Conservation (phyloP, 2,113 vertebrate species). For the Prunella fulvescens region DNA sequence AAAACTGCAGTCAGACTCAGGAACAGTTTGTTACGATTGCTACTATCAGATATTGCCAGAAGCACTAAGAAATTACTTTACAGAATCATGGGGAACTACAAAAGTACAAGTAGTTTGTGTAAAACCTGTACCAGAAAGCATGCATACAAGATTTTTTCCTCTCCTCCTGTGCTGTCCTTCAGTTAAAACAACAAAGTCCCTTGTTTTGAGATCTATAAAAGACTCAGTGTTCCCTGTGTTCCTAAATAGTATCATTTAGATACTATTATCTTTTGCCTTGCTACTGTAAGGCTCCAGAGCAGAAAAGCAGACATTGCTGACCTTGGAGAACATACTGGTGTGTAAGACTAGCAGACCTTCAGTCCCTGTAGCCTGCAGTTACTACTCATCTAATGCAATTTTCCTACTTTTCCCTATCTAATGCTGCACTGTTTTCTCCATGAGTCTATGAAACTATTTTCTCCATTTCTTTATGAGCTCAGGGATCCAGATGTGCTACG, state of each 20-base stretch:
- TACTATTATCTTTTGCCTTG: not conserved
- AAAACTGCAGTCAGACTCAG: not conserved
- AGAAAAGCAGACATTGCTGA: not conserved
- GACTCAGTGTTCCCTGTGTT: not conserved
- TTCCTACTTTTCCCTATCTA: not conserved
- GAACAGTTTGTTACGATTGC: not conserved
- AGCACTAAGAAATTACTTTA: not conserved
- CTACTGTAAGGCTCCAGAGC: not conserved
- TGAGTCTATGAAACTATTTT: too few relatives aligned
- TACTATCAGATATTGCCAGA: not conserved
- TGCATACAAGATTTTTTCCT: not conserved
- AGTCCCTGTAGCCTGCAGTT: not conserved
- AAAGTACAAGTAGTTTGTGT: not conserved
- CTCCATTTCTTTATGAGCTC: too few relatives aligned
- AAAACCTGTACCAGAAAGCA: not conserved
- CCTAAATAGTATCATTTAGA: not conserved
- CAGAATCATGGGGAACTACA: not conserved
- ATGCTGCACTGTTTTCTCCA: not conserved
- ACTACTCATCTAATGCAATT: not conserved
- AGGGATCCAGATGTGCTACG: not conserved
- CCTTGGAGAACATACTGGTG: not conserved
- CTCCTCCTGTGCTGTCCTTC: not conserved
- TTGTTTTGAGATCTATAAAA: not conserved
- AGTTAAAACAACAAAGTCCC: not conserved
- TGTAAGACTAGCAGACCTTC: not conserved